Percentiles rank a stretch among this genome's conserved stretches.
These are phyloP conservation scores for Sminthurides bifidus DNA, from an alignment of 1,140 invertebrate species.

Conservation along the genomic window DNA sequence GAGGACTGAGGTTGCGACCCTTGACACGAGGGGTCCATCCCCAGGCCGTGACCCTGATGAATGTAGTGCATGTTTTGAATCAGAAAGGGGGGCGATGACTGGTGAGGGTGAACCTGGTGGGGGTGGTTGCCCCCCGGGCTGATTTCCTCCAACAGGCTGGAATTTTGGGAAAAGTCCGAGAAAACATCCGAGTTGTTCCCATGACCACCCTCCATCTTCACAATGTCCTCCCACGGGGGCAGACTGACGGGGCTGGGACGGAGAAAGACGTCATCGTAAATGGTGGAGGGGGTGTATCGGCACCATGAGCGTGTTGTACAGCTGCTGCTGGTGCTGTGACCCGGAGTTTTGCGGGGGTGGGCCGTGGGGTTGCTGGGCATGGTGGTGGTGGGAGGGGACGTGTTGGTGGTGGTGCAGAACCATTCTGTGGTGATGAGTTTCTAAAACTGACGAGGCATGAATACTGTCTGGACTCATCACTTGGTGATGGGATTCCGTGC, in stretches of 20 bases:
- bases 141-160: conserved; percentile 22
- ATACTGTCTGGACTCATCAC: conserved; percentile 9
- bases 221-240: conserved; percentile 76
- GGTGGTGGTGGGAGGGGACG: background rate
- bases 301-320: conserved; percentile 37
- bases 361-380: conserved; percentile 29
- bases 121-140: background rate
- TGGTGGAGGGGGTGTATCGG: conserved; percentile 28
- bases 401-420: background rate
- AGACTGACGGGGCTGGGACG: conserved; percentile 42
- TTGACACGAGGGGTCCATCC: conserved; percentile 7
- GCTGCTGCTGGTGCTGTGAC: conserved; percentile 39
- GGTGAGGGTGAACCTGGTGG: background rate
- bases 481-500: background rate
- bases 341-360: conserved; percentile 2
- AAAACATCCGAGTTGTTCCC: conserved; percentile 6
- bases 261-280: conserved; percentile 63
- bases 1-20: background rate
- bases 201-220: conserved; percentile 53
- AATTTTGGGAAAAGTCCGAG: conserved; percentile 13
- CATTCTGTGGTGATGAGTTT: background rate
- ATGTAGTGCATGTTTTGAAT: conserved; percentile 17
- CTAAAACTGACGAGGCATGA: background rate
- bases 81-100: conserved; percentile 6
- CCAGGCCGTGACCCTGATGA: conserved; percentile 6